Conservation (phyloP, 1,140 invertebrate species). For the Adoxophyes honmai region DNA sequence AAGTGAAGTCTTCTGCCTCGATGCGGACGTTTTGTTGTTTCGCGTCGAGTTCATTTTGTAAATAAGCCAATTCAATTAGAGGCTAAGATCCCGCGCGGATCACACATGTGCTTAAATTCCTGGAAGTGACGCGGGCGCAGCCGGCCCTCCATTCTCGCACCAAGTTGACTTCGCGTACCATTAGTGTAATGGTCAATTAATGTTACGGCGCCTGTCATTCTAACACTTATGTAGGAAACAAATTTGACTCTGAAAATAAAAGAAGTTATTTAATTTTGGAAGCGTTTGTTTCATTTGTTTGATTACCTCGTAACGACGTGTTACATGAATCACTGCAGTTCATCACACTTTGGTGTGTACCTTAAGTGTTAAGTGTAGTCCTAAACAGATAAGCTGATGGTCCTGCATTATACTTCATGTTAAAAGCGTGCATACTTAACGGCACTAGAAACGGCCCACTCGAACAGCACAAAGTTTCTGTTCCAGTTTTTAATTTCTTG, state of each 20-base stretch:
- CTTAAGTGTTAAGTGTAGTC: no score
- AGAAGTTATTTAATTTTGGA: conserved; percentile 77
- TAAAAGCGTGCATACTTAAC: no score
- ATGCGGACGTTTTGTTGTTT: not conserved
- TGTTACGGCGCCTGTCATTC: conserved; percentile 67
- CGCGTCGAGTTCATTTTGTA: not conserved
- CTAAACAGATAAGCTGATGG: no score
- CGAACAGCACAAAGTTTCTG: no score
- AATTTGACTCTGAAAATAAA: conserved; percentile 76
- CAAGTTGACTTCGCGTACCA: conserved; percentile 52
- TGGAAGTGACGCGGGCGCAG: not conserved
- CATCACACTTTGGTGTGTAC: no score
- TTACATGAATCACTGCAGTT: no score
- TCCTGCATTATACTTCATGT: no score
- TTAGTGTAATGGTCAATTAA: conserved; percentile 69
- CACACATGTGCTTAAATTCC: not conserved
- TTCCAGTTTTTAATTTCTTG: no score
- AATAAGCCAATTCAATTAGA: not conserved
- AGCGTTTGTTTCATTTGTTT: conserved; percentile 59
- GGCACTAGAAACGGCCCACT: no score
- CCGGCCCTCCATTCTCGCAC: conserved; percentile 47
- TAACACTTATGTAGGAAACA: conserved; percentile 76
- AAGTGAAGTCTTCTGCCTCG: no score
- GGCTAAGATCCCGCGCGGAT: not conserved
- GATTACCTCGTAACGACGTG: no score